Percentiles rank a stretch among this genome's conserved stretches.
Evolutionary conservation across 2,113 vertebrate species (phyloP).

Genomic region (Mixornis gularis): DNA sequence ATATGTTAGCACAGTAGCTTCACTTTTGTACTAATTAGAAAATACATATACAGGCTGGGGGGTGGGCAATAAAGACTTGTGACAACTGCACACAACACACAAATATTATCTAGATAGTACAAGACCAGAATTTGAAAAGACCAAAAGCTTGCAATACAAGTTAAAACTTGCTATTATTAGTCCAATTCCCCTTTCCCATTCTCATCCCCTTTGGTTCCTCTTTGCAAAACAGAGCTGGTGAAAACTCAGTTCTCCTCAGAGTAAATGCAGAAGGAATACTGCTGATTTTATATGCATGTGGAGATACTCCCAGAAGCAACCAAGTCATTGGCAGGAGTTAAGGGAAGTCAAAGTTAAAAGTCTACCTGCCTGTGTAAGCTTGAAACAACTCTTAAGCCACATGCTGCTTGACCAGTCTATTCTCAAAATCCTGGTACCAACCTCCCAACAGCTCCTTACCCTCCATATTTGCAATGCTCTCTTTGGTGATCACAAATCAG

Average conservation of each 20-base stretch:
- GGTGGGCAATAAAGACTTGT: neutral
- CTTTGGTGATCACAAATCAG: neutral
- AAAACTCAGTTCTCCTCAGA: neutral
- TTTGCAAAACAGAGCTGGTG: neutral
- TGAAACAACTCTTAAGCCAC: neutral
- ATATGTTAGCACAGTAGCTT: neutral
- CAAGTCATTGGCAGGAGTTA: neutral
- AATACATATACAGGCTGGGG: neutral
- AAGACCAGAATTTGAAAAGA: neutral
- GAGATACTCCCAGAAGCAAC: neutral
- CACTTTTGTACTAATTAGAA: fast-evolving
- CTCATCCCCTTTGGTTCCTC: neutral
- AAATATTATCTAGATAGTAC: neutral
- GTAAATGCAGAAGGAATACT: neutral
- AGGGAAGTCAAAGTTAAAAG: neutral
- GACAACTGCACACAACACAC: neutral
- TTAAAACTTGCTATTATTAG: neutral
- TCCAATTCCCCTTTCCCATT: neutral
- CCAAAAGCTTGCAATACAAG: neutral
- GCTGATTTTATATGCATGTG: neutral
- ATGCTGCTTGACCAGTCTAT: neutral
- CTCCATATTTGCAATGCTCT: neutral
- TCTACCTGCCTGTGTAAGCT: neutral
- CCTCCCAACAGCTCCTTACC: neutral
- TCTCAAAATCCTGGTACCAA: neutral